phyloP scores from a whole-genome alignment of 2,888 invertebrate species.

The Dyspetes luteomarginatus region DNA sequence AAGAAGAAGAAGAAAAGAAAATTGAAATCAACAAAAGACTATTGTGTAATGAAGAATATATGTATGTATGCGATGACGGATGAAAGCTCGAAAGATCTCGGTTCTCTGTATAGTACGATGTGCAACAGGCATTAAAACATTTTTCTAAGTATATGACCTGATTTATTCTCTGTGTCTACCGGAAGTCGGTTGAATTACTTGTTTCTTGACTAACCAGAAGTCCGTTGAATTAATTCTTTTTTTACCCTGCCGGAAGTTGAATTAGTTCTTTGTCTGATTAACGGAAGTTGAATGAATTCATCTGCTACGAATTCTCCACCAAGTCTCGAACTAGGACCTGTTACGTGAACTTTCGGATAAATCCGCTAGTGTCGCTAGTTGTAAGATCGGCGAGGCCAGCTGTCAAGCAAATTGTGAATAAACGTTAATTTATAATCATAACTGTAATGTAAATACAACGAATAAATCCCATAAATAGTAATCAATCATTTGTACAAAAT shows the following conservation, averaged over 20 bases:
- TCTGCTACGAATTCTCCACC: too few species aligned
- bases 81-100: conserved; percentile 72
- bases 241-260: too few species aligned
- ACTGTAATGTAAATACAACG: neutral
- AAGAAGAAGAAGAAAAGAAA: conserved; percentile 39
- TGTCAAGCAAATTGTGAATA: conserved; percentile 32
- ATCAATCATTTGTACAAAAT: neutral
- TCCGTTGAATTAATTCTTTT: too few species aligned
- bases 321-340: too few species aligned
- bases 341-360: neutral
- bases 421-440: neutral
- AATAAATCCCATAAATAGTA: neutral
- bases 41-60: conserved; percentile 68
- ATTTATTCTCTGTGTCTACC: neutral
- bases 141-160: conserved; percentile 72
- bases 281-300: too few species aligned
- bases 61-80: conserved; percentile 75
- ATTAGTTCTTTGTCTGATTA: too few species aligned
- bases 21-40: conserved; percentile 63
- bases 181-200: neutral
- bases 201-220: too few species aligned
- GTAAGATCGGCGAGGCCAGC: neutral
- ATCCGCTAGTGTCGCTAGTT: conserved; percentile 13
- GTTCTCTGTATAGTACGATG: conserved; percentile 78
- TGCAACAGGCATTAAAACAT: conserved; percentile 76